These are phyloP conservation scores for Capricornis sumatraensis DNA, from an alignment of 2,113 vertebrate genomes.

Conservation along the genomic window DNA sequence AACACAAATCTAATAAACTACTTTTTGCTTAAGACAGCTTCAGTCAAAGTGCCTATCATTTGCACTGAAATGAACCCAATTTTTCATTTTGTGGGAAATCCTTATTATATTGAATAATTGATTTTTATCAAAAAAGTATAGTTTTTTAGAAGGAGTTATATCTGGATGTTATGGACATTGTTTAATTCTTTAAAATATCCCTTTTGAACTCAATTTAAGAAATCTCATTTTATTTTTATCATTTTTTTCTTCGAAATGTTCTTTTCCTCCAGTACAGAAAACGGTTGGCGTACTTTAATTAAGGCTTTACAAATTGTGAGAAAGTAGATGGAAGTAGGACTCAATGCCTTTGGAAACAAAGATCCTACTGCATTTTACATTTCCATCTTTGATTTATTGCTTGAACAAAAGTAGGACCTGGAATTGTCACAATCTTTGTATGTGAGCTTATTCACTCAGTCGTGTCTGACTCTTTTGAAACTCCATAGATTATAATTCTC, in stretches of 20 bases:
- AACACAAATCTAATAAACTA: not conserved
- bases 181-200: not conserved
- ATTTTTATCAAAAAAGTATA: not conserved
- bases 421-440: not conserved
- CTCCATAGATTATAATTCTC: not conserved
- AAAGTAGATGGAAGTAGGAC: not conserved
- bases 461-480: not conserved
- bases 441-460: not conserved
- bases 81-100: not conserved
- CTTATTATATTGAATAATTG: not conserved
- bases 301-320: not conserved
- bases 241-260: not conserved
- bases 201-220: not conserved
- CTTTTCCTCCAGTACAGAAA: not conserved
- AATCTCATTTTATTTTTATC: not conserved
- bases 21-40: not conserved
- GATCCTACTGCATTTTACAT: not conserved
- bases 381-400: not conserved
- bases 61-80: not conserved
- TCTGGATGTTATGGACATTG: not conserved
- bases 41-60: not conserved
- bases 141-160: not conserved
- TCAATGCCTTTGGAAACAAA: not conserved
- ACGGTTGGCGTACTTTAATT: not conserved
- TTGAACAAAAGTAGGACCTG: not conserved